These are phyloP conservation scores for Chymomyza procnemis DNA, from an alignment of 2,888 invertebrate genomes.

Conservation along the genomic window DNA sequence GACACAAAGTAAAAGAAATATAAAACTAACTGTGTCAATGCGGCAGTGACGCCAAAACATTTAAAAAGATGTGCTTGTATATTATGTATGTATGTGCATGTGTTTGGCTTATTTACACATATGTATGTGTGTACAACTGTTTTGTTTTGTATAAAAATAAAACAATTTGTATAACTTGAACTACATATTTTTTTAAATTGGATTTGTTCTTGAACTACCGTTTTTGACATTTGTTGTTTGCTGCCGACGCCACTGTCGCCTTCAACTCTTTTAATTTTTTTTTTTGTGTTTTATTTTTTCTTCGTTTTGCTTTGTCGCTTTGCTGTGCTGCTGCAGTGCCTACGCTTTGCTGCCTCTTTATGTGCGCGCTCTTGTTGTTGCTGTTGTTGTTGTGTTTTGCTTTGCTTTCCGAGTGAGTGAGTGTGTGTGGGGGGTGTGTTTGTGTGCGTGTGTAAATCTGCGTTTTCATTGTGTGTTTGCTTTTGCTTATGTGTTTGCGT, in stretches of 20 bases:
- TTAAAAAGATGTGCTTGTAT: too few species aligned
- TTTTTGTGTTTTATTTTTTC: background rate
- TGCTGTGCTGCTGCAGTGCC: conserved; percentile 3
- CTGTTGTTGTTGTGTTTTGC: conserved; percentile 41
- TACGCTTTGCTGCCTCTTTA: conserved; percentile 33
- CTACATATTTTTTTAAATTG: conserved; percentile 51
- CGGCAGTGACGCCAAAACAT: conserved; percentile 63
- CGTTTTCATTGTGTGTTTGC: conserved; percentile 1
- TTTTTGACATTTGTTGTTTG: conserved; percentile 17
- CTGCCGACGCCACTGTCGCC: conserved; percentile 8
- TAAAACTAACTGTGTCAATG: conserved; percentile 60
- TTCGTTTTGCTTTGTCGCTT: background rate
- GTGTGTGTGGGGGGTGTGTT: conserved; percentile 21
- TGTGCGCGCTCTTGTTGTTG: conserved; percentile 12
- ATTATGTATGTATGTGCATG: conserved; percentile 11
- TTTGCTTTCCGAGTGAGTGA: conserved; percentile 27
- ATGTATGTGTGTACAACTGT: conserved; percentile 15
- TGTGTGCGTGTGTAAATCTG: conserved; percentile 23
- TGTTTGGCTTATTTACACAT: background rate
- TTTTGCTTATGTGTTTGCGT: conserved; percentile 24
- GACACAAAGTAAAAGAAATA: conserved; percentile 18
- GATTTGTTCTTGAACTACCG: conserved; percentile 42
- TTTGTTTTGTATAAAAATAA: conserved; percentile 22
- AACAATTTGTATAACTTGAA: conserved; percentile 24
- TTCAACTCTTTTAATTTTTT: conserved; percentile 16